These are phyloP conservation scores for Dioctria rufipes DNA, from an alignment of 2,888 invertebrate genomes.

Conservation along the genomic window DNA sequence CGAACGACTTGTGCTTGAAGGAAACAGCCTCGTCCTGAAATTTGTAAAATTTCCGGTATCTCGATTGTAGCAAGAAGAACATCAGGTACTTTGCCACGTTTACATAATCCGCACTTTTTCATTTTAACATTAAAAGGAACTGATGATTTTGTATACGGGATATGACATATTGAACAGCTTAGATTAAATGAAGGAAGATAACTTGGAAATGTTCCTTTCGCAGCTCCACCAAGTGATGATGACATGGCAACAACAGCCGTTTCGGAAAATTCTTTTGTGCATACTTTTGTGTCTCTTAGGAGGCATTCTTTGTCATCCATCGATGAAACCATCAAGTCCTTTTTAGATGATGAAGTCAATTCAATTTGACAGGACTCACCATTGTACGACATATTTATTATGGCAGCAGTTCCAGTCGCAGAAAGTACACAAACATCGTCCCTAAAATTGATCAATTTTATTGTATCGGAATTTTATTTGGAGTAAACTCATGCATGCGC, in stretches of 20 bases:
- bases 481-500: conserved; percentile 61
- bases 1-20: conserved; percentile 84
- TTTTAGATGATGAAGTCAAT: conserved; percentile 61
- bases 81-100: conserved; percentile 89
- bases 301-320: conserved; percentile 73
- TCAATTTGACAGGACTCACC: conserved; percentile 68
- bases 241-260: conserved; percentile 60
- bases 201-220: conserved; percentile 16
- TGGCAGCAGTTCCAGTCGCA: conserved; percentile 94
- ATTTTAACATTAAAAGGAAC: conserved; percentile 83
- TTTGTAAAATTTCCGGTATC: conserved; percentile 82
- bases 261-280: conserved; percentile 8
- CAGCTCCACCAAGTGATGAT: conserved; percentile 61
- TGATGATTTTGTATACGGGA: conserved; percentile 84
- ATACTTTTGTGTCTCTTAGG: conserved; percentile 66
- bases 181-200: conserved; percentile 57
- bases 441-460: conserved; percentile 72
- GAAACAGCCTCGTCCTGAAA: conserved; percentile 78
- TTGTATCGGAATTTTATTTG: neutral
- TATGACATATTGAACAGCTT: conserved; percentile 77
- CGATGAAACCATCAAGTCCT: conserved; percentile 72
- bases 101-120: conserved; percentile 81
- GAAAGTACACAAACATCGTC: conserved; percentile 96
- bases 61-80: conserved; percentile 92
- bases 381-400: conserved; percentile 77